These are phyloP conservation scores for Orgyia antiqua DNA, from an alignment of 2,888 invertebrate species.

Conservation along the genomic window DNA sequence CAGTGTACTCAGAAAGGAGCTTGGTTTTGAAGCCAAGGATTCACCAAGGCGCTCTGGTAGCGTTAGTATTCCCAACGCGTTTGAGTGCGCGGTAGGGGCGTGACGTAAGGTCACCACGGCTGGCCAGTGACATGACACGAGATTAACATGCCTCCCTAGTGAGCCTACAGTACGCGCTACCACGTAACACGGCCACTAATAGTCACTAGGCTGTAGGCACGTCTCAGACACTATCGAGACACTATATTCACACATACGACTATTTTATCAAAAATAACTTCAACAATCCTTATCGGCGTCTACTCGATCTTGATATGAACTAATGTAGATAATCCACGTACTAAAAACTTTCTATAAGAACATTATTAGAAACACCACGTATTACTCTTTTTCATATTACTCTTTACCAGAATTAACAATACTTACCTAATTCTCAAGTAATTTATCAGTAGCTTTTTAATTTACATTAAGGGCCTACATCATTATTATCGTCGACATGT, in stretches of 20 bases:
- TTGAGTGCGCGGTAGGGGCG: conserved; percentile 59
- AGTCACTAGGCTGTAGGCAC: conserved; percentile 5
- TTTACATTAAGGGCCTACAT: too few species aligned
- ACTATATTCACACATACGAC: conserved; percentile 8
- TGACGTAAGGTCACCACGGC: conserved; percentile 70
- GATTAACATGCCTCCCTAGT: conserved; percentile 53
- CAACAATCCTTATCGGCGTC: conserved; percentile 16
- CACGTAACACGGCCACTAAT: conserved; percentile 10
- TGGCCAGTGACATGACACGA: conserved; percentile 65
- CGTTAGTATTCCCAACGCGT: conserved; percentile 73
- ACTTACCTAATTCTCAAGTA: too few species aligned
- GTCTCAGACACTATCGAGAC: conserved; percentile 6
- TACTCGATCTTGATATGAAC: conserved; percentile 18
- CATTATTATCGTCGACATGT: too few species aligned
- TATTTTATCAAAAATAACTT: conserved; percentile 11
- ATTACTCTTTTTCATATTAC: too few species aligned
- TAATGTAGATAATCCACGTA: conserved; percentile 13
- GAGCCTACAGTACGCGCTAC: conserved; percentile 15
- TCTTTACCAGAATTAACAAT: too few species aligned
- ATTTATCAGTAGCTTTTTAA: too few species aligned
- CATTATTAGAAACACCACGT: too few species aligned
- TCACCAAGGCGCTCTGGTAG: conserved; percentile 68
- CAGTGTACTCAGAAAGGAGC: conserved; percentile 71
- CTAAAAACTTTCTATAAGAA: too few species aligned
- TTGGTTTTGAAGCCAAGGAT: conserved; percentile 78